Evolutionary conservation across 2,797 vertebrate genomes (phyloP).

Genomic region (Gobionotothen gibberifrons): DNA sequence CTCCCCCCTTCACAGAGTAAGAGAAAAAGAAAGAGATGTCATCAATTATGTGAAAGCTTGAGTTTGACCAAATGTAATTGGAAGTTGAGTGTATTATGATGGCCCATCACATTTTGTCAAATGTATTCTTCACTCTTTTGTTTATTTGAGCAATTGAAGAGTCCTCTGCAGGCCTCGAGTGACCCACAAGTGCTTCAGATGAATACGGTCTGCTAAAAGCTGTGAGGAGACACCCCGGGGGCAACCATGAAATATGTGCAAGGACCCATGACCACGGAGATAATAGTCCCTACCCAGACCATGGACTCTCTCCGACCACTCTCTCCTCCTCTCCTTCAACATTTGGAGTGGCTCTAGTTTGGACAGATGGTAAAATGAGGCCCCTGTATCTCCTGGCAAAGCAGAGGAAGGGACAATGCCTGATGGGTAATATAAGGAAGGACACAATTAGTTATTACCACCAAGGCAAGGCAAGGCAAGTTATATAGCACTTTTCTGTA

Average conservation of each 20-base stretch:
- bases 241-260: slow-evolving; percentile 85
- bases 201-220: slow-evolving; percentile 78
- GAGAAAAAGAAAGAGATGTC: slow-evolving; percentile 15
- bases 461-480: no score
- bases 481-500: no score
- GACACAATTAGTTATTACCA: slow-evolving; percentile 69
- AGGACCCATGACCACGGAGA: slow-evolving; percentile 82
- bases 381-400: slow-evolving; percentile 61
- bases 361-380: slow-evolving; percentile 82
- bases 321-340: slow-evolving; percentile 61
- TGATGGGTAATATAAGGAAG: slow-evolving; percentile 71
- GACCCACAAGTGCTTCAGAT: slow-evolving; percentile 75
- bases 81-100: slow-evolving; percentile 23
- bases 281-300: slow-evolving; percentile 72
- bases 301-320: slow-evolving; percentile 54
- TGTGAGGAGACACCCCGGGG: slow-evolving; percentile 77
- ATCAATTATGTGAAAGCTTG: slow-evolving; percentile 1
- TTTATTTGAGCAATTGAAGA: slow-evolving; percentile 43
- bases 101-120: slow-evolving; percentile 30
- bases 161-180: slow-evolving; percentile 60
- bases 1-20: background rate
- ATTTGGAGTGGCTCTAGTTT: slow-evolving; percentile 63
- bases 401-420: slow-evolving; percentile 68
- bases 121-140: slow-evolving; percentile 40
- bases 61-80: slow-evolving; percentile 15